phyloP scores from a whole-genome alignment of 2,113 vertebrate species.

The Nibea coibor region DNA sequence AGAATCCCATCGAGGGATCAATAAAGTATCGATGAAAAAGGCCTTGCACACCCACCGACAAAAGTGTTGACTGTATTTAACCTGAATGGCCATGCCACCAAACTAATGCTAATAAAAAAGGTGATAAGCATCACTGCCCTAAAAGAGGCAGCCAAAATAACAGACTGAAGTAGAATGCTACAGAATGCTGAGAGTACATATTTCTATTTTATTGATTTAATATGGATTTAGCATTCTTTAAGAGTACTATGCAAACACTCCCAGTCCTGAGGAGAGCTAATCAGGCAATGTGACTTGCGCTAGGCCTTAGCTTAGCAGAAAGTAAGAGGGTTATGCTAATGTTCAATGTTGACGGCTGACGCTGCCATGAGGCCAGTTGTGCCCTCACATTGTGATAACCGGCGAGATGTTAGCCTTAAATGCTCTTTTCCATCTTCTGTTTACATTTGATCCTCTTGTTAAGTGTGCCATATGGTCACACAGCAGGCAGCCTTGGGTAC shows the following conservation, averaged over 20 bases:
- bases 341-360: too few relatives aligned
- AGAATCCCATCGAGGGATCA: too few relatives aligned
- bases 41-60: too few relatives aligned
- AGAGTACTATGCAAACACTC: background rate
- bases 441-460: slow-evolving; percentile 21
- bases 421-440: slow-evolving; percentile 6
- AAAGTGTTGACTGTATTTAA: too few relatives aligned
- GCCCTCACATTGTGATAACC: background rate
- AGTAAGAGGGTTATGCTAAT: too few relatives aligned
- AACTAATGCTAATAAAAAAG: background rate
- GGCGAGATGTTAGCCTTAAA: slow-evolving; percentile 26
- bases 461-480: slow-evolving; percentile 76
- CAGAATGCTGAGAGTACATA: too few relatives aligned
- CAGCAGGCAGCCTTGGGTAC: slow-evolving; percentile 69
- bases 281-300: background rate
- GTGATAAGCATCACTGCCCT: background rate
- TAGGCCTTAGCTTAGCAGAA: background rate
- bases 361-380: background rate
- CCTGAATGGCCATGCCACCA: background rate
- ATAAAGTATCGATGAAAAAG: too few relatives aligned
- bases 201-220: too few relatives aligned
- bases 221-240: too few relatives aligned
- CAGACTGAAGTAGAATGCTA: too few relatives aligned
- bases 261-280: background rate
- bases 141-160: background rate